Evolutionary conservation across 2,797 vertebrate species (phyloP).

Genomic region (Platalea minor): DNA sequence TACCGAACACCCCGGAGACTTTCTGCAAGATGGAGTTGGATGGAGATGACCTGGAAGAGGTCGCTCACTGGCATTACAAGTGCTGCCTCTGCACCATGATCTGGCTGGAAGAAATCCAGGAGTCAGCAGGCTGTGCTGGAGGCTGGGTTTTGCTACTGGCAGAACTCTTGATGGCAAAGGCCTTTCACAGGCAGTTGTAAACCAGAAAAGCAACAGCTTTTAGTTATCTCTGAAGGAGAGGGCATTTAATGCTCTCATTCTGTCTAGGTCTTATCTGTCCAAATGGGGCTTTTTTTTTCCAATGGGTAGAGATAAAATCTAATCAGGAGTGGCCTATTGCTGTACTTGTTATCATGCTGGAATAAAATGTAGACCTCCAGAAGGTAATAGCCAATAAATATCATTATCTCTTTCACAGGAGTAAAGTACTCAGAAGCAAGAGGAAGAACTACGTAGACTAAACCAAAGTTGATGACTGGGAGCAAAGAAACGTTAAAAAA

Average conservation of each 20-base stretch:
- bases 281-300: not conserved
- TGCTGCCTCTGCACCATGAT: not conserved
- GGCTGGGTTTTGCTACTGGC: not conserved
- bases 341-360: not conserved
- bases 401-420: not conserved
- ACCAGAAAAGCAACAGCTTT: not conserved
- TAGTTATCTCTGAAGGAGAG: not conserved
- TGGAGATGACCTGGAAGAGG: not conserved
- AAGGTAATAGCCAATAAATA: not conserved
- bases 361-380: not conserved
- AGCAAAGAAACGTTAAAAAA: not conserved
- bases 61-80: accelerated
- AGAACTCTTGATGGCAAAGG: not conserved
- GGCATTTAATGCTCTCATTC: not conserved
- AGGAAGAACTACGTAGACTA: not conserved
- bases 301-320: not conserved
- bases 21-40: not conserved
- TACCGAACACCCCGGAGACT: not conserved
- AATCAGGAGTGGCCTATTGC: not conserved
- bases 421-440: not conserved
- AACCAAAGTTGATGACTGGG: not conserved
- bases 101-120: not conserved
- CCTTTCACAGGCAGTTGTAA: not conserved
- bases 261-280: not conserved
- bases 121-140: not conserved